Evolutionary conservation across 2,888 invertebrate species (phyloP).

Genomic region (Drosophila incognita): DNA sequence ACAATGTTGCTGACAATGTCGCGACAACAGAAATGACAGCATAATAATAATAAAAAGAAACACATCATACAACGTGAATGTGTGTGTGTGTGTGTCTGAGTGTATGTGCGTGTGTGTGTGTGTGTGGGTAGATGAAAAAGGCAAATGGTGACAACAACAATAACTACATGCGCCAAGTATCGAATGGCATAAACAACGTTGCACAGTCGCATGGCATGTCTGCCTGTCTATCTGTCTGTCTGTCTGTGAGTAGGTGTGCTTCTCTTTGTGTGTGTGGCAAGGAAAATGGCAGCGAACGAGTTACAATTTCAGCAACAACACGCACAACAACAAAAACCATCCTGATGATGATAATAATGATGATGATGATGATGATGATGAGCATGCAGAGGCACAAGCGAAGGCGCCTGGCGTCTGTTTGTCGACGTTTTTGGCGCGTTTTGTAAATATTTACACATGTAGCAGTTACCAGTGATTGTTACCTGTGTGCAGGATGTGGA

Average conservation of each 20-base stretch:
- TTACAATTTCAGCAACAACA: conserved; percentile 44
- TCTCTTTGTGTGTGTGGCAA: conserved; percentile 1
- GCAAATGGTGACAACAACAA: conserved; percentile 35
- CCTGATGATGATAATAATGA: not conserved
- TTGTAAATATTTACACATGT: conserved; percentile 81
- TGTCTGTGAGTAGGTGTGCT: conserved; percentile 4
- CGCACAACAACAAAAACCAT: conserved; percentile 21
- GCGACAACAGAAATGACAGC: conserved; percentile 78
- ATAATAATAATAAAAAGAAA: conserved; percentile 74
- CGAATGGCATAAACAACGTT: conserved; percentile 72
- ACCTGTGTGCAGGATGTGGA: conserved; percentile 17
- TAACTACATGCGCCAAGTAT: conserved; percentile 50
- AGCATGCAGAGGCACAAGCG: conserved; percentile 54
- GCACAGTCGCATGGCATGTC: conserved; percentile 33
- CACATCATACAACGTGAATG: conserved; percentile 7
- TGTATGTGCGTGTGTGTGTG: not conserved
- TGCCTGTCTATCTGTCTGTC: not conserved
- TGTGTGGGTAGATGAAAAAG: conserved; percentile 11
- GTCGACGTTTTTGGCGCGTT: conserved; percentile 78
- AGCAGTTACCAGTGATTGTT: conserved; percentile 79
- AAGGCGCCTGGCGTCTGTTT: conserved; percentile 75
- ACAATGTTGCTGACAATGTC: conserved; percentile 74
- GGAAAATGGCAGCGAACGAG: conserved; percentile 42
- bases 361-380: conserved; percentile 18
- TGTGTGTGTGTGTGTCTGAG: not conserved